Conservation (phyloP, 2,113 vertebrate species). For the Cairina moschata region DNA sequence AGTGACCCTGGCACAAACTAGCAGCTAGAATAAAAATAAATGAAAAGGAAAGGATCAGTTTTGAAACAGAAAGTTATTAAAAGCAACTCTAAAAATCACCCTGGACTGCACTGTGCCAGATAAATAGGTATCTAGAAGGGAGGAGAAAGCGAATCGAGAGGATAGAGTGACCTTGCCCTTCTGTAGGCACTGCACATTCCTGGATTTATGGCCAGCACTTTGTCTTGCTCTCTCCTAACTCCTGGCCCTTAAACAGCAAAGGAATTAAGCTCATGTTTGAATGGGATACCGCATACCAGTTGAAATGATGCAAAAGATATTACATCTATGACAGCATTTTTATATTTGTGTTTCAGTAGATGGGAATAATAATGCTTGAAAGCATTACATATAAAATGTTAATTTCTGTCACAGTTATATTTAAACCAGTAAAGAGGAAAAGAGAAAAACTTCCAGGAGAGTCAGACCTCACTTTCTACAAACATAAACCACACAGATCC, state of each 20-base stretch:
- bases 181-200: background rate
- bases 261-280: background rate
- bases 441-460: background rate
- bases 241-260: background rate
- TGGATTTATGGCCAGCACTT: background rate
- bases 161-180: background rate
- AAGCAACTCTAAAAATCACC: background rate
- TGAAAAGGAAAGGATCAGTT: background rate
- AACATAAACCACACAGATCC: background rate
- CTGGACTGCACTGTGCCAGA: background rate
- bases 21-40: background rate
- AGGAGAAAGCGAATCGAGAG: background rate
- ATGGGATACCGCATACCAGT: rapidly evolving
- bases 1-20: background rate
- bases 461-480: rapidly evolving
- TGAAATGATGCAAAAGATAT: background rate
- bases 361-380: background rate
- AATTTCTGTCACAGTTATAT: background rate
- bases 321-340: background rate
- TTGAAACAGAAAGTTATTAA: background rate
- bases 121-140: background rate
- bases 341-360: background rate
- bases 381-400: background rate
- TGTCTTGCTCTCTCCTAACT: background rate
- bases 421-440: background rate